Evolutionary conservation across 2,888 invertebrate species (phyloP).

Genomic region (Eupithecia insigniata): DNA sequence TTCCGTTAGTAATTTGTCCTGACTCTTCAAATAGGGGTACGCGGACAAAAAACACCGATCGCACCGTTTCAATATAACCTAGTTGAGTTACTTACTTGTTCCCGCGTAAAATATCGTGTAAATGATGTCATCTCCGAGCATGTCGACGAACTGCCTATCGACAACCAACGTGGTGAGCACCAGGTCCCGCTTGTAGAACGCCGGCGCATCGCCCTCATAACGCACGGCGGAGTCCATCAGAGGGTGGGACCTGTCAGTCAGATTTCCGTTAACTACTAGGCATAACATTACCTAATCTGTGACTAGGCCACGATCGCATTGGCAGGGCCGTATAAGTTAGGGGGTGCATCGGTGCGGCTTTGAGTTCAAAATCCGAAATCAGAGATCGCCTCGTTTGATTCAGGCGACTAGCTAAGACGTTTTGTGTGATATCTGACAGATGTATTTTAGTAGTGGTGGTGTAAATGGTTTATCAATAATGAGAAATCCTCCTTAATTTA

Average conservation of each 20-base stretch:
- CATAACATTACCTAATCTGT: too few species aligned
- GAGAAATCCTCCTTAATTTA: too few species aligned
- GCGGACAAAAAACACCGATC: background rate
- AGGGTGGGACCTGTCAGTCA: constrained; percentile 84
- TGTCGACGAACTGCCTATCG: constrained; percentile 83
- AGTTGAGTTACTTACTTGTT: constrained; percentile 82
- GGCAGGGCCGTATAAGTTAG: too few species aligned
- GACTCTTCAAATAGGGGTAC: background rate
- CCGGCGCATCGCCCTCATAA: constrained; percentile 85
- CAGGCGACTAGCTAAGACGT: too few species aligned
- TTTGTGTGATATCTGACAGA: too few species aligned
- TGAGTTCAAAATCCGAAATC: too few species aligned
- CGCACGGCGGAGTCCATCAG: constrained; percentile 89
- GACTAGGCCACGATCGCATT: background rate
- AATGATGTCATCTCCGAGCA: constrained; percentile 80
- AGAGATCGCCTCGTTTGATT: too few species aligned
- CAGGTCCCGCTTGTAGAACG: constrained; percentile 85
- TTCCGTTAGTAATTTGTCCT: background rate
- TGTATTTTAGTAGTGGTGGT: too few species aligned
- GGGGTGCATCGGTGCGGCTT: too few species aligned
- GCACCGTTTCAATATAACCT: background rate
- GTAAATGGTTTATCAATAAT: too few species aligned
- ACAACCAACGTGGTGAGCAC: constrained; percentile 86
- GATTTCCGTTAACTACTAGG: background rate
- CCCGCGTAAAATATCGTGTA: constrained; percentile 86